Percentiles rank a stretch among this genome's conserved stretches.
These are phyloP conservation scores for Laterallus jamaicensis DNA, from an alignment of 2,113 vertebrate genomes.

Conservation along the genomic window DNA sequence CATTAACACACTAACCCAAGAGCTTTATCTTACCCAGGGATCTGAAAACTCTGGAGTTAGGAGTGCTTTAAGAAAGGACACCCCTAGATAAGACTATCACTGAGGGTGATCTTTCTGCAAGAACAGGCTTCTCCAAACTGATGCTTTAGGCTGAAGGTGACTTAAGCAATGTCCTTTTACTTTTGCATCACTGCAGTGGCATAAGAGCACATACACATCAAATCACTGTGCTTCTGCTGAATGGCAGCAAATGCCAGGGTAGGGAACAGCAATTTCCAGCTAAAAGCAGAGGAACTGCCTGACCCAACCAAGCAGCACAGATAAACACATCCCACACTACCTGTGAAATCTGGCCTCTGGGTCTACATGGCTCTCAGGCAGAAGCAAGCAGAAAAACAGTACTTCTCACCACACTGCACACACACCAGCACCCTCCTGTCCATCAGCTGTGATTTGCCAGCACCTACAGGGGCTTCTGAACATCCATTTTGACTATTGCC, in stretches of 20 bases:
- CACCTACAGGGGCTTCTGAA: neutral
- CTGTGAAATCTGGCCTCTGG: neutral
- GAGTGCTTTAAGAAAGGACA: neutral
- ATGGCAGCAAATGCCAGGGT: neutral
- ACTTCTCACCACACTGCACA: neutral
- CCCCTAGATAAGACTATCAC: neutral
- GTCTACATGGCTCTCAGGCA: neutral
- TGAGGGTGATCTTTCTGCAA: neutral
- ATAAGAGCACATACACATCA: neutral
- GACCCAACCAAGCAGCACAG: neutral
- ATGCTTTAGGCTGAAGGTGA: neutral
- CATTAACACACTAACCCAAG: neutral
- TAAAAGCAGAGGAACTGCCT: neutral
- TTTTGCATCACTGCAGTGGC: neutral
- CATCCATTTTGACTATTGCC: neutral
- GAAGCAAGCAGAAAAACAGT: neutral
- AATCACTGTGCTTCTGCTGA: neutral
- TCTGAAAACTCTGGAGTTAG: neutral
- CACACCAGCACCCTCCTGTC: neutral
- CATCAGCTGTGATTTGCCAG: neutral
- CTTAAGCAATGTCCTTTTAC: neutral
- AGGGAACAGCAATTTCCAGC: neutral
- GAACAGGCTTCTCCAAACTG: neutral
- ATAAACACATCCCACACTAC: neutral
- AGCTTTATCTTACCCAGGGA: neutral